Conservation (phyloP, 1,140 invertebrate genomes). For the Sycophila sp. region DNA sequence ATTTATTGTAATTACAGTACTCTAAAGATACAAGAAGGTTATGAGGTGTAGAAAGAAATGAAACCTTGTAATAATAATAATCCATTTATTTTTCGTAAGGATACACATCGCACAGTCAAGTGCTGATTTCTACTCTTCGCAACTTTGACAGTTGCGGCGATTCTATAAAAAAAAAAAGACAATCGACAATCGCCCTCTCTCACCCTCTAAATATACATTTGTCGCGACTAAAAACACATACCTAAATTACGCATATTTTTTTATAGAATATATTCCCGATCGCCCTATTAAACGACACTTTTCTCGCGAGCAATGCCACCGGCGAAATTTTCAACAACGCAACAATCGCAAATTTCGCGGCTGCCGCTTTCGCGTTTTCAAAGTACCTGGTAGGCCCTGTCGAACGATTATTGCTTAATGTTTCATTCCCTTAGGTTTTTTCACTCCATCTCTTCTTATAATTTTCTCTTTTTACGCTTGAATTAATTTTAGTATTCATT, state of each 20-base stretch:
- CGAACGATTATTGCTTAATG: too few relatives aligned
- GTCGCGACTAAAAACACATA: not conserved
- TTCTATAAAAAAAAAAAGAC: constrained; percentile 1
- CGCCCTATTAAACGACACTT: too few relatives aligned
- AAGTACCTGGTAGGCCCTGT: too few relatives aligned
- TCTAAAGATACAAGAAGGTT: too few relatives aligned
- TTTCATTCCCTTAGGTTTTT: too few relatives aligned
- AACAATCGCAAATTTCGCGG: too few relatives aligned
- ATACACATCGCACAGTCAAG: constrained; percentile 4
- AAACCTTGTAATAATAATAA: constrained; percentile 26
- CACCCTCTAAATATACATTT: not conserved
- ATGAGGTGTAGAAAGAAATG: not conserved
- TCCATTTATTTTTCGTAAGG: constrained; percentile 25
- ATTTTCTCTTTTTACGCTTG: not conserved
- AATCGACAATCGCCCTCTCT: not conserved
- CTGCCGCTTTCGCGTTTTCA: too few relatives aligned
- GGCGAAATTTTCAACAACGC: too few relatives aligned
- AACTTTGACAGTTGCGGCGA: not conserved
- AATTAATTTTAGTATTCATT: too few relatives aligned
- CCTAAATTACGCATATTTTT: not conserved
- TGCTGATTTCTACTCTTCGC: not conserved
- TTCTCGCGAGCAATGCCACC: too few relatives aligned
- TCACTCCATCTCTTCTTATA: not conserved
- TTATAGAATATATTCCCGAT: too few relatives aligned
- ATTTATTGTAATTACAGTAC: too few relatives aligned